Evolutionary conservation across 2,888 invertebrate genomes (phyloP).

Genomic region (Agrotis exclamationis): DNA sequence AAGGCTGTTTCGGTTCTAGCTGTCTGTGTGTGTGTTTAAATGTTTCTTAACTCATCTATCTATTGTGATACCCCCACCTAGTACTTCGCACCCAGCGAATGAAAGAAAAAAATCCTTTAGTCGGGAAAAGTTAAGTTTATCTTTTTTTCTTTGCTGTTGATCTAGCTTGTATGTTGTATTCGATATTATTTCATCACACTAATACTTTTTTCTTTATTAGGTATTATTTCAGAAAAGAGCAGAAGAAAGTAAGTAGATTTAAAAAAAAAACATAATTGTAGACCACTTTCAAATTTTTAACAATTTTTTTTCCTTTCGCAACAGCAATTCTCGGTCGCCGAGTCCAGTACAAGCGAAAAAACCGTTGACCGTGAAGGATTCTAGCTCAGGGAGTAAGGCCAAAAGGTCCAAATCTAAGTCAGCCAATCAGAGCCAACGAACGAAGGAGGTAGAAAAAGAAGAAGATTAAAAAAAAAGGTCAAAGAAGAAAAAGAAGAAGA

Average conservation of each 20-base stretch:
- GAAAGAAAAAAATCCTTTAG: too few species aligned
- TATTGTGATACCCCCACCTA: too few species aligned
- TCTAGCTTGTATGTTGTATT: neutral
- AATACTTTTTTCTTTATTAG: neutral
- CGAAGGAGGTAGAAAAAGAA: neutral
- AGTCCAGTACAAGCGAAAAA: conserved; percentile 1
- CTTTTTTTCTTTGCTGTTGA: too few species aligned
- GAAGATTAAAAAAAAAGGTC: too few species aligned
- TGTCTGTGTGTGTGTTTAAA: too few species aligned
- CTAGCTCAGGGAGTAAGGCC: neutral
- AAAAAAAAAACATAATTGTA: neutral
- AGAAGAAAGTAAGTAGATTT: conserved; percentile 28
- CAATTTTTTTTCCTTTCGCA: neutral
- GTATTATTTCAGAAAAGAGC: conserved; percentile 21
- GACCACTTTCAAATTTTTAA: neutral
- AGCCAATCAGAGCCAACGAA: neutral
- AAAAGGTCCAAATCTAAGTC: conserved; percentile 3
- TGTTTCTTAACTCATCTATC: too few species aligned
- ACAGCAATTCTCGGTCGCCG: conserved; percentile 6
- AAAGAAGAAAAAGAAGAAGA: too few species aligned
- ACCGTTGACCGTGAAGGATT: too few species aligned
- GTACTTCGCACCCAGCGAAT: too few species aligned
- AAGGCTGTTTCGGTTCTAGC: too few species aligned
- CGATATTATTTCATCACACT: neutral
- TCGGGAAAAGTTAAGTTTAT: too few species aligned